Conservation (phyloP, 2,888 invertebrate species). For the Drosophila differens region DNA sequence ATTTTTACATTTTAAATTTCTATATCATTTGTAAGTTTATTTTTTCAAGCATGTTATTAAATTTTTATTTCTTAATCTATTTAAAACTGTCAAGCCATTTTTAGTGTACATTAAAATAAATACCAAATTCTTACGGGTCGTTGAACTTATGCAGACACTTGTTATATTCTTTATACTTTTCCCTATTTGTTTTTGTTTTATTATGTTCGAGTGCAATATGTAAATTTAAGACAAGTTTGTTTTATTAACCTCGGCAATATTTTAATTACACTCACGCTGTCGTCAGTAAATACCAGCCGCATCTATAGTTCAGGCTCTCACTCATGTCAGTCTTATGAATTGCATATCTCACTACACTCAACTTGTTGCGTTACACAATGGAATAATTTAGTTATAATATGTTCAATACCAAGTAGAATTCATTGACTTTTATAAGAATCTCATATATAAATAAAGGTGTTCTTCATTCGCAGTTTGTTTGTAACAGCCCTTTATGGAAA, state of each 20-base stretch:
- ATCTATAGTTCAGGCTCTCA: constrained; percentile 41
- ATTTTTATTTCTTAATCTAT: background rate
- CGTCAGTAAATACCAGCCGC: constrained; percentile 48
- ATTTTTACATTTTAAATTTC: background rate
- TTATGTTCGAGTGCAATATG: background rate
- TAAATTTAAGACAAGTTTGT: background rate
- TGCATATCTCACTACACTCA: constrained; percentile 38
- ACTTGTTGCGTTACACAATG: constrained; percentile 58
- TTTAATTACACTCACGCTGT: constrained; percentile 47
- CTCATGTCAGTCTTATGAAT: constrained; percentile 38
- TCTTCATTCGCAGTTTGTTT: background rate
- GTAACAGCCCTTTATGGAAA: background rate
- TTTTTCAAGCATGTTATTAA: background rate
- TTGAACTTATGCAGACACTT: background rate
- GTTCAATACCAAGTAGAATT: background rate
- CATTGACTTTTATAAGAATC: background rate
- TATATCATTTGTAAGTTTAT: background rate
- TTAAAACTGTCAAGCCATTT: background rate
- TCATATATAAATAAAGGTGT: background rate
- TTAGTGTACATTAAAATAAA: background rate
- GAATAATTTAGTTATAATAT: background rate
- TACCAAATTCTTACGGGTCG: background rate
- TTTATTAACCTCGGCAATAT: background rate
- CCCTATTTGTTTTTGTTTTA: background rate
- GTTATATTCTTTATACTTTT: background rate